Percentiles rank a stretch among this genome's conserved stretches.
phyloP scores from a whole-genome alignment of 2,113 vertebrate genomes.

The Catharus fuscescens region DNA sequence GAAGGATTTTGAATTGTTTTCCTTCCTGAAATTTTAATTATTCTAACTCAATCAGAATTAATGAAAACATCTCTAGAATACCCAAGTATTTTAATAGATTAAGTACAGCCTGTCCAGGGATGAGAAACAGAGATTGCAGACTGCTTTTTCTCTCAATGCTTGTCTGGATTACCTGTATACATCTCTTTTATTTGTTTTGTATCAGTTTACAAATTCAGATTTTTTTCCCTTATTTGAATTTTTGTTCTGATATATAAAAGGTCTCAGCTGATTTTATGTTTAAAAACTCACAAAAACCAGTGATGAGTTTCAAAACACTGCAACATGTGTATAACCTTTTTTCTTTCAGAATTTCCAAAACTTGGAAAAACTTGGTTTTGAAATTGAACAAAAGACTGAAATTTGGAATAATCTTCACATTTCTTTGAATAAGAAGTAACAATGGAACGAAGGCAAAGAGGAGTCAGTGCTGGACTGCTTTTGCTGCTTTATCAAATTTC shows the following conservation, averaged over 20 bases:
- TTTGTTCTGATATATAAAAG: background rate
- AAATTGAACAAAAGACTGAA: background rate
- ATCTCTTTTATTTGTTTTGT: background rate
- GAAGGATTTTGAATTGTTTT: background rate
- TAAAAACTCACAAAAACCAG: background rate
- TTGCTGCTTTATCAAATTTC: conserved; percentile 86
- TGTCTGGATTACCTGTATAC: background rate
- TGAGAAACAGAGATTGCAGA: background rate
- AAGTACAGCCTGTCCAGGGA: background rate
- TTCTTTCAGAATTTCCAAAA: conserved; percentile 60
- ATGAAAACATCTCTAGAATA: background rate
- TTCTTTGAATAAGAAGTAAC: background rate
- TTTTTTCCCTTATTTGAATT: background rate
- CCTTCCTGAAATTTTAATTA: background rate
- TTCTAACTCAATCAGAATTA: background rate
- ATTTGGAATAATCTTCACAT: background rate
- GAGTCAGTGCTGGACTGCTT: conserved; percentile 80
- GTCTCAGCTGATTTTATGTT: background rate
- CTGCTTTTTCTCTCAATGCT: background rate
- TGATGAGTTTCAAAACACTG: background rate
- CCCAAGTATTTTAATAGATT: background rate
- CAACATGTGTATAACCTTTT: background rate
- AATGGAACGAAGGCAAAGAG: conserved; percentile 78
- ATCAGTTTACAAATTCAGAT: background rate
- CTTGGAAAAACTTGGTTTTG: background rate